Evolutionary conservation across 2,888 invertebrate species (phyloP), one percentile per base, ranked within the genome.

Genomic region (Watsonalla binaria): DNA sequence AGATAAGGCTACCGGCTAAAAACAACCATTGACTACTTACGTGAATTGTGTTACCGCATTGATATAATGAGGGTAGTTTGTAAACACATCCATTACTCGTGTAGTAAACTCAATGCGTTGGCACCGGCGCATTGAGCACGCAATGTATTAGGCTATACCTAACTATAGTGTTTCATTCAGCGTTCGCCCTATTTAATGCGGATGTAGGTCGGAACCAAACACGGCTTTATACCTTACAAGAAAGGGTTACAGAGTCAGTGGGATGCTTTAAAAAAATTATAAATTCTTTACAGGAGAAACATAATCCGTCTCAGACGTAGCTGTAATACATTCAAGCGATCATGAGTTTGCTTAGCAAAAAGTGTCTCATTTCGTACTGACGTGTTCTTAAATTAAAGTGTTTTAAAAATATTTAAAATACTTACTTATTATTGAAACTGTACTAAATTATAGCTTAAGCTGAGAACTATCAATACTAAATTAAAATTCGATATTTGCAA

Each of bases 151-250:
- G 52, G 51, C 45, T 54, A 15, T 50, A 47, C 54, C 58, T 56
- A 57, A 55, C 51, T 54, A 58, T 66, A 59, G 13, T 53, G 52
- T 51, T 61, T 57, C 52, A 55, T 56, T 46, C 48, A 52, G 37
- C 37, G 46, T 54, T 66, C 66, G 70, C 65, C 53, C 73, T 57
- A 71, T 70, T 72, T 72, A 63, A 57, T 61, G 59, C 58, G 58
- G 62, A 73, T 68, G 61, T 72, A 70, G 73, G 73, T 73, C 73
- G 68, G 67, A 61, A 53, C 56, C 61, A 63, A 67, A 59, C 59
- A 65, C 61, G 45, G 51, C 45, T 50, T 48, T 46, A 11, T 50
- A 35, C 37, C 14, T 14, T 13, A 6, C 37, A 6, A 37, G 6
- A 37, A 37, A 24, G 24, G 24, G 24, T 24, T 24, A 24, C 24